Base-by-base conservation (phyloP, 37 sponge, comb jelly and placozoan genomes). In the Hormiphora californensis region DNA sequence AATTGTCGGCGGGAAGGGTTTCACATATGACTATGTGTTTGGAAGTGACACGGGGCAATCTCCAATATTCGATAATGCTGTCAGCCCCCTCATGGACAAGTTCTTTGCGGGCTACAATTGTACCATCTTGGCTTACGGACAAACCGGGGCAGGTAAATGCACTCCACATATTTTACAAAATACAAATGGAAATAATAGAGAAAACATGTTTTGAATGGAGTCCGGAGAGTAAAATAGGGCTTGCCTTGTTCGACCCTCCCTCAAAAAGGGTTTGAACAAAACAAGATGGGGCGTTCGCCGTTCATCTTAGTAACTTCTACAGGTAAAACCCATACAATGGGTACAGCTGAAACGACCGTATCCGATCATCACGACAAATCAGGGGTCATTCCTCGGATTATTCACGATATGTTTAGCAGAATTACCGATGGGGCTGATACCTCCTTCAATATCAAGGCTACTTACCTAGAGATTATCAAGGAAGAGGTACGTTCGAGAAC, bases 251-350 rank as follows among this genome's bases (percentile, higher is more conserved):
- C n/a, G n/a, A n/a, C n/a, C n/a, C n/a, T n/a, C n/a, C n/a, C n/a
- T n/a, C n/a, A n/a, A n/a, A n/a, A n/a, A n/a, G n/a, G n/a, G n/a
- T n/a, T n/a, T n/a, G n/a, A n/a, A n/a, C n/a, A n/a, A n/a, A n/a
- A n/a, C n/a, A n/a, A n/a, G n/a, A n/a, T n/a, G n/a, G n/a, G n/a
- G n/a, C n/a, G n/a, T n/a, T n/a, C n/a, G n/a, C n/a, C n/a, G n/a
- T n/a, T n/a, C n/a, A n/a, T n/a, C n/a, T n/a, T n/a, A n/a, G 11
- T 65, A 17, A 31, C 34, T 65, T 65, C 4, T 65, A 4, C 49
- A 73, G 81, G 81, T 41, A 73, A 73, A 40, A 73, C 81, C 21
- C 81, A 73, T 73, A 73, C 81, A 9, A 73, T 73, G 81, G 81
- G 81, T 3, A 73, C 81, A 21, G 81, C 81, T 25, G 81, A 73